Base-by-base conservation (phyloP, 1,140 invertebrate species). In the Micrasema longulum region DNA sequence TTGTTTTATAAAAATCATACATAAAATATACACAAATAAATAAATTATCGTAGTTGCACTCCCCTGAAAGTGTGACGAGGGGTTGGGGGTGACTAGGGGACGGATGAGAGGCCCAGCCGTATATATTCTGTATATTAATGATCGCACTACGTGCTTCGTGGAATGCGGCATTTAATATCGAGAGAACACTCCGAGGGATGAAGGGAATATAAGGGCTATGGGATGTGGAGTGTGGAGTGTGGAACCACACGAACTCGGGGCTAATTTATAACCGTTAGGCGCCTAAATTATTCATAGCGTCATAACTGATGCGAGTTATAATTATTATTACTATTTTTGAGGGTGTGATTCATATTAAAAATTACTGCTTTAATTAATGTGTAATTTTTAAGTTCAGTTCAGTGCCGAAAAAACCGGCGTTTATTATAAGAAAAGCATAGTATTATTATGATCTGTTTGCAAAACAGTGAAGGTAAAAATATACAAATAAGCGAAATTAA, bases 101-200 rank as follows among this genome's bases (percentile, higher is more conserved):
- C 22, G 67, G 67, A 64, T 45, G 60, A 57, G 66, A 57, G 68
- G 45, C 45, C 53, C n/a, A 53, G 31, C 57, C 45, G 45, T 64
- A 64, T 70, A 68, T 68, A 70, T 70, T 70, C 68, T 70, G 70
- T 75, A 75, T 75, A 75, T 75, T 75, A 75, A 75, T 75, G 74
- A 75, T 75, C 57, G 70, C 73, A 66, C 63, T 75, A 68, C 68
- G 70, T 64, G 70, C 70, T 75, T 50, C 41, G 26, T 16, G 74
- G 74, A 75, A 75, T 75, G 74, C 70, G 74, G 74, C 74, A 72
- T 75, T 75, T 75, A 75, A 75, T 75, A 75, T 75, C 74, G 74
- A 66, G 69, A 63, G 60, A 64, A 23, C 41, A 64, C 60, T 20
- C 41, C 16, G 7, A 38, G 10, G 16, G 55, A n/a, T 18, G 31